Evolutionary conservation across 2,113 vertebrate genomes (phyloP).

Genomic region (Myxocyprinus asiaticus): DNA sequence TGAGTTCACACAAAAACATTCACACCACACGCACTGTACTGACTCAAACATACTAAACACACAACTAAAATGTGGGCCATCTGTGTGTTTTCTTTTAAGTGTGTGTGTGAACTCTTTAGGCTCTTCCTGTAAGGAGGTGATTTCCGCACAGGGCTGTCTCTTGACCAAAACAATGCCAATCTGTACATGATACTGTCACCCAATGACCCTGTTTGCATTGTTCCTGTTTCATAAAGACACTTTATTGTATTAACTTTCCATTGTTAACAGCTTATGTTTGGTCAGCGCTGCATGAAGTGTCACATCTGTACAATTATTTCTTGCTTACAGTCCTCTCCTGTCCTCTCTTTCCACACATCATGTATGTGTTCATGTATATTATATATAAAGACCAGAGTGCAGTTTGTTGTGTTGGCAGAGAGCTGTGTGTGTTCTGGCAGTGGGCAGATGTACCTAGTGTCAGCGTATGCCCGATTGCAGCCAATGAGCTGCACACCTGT

Average conservation of each 20-base stretch:
- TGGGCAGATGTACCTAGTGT: neutral
- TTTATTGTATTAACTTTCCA: slow-evolving; percentile 90
- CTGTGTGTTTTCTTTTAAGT: slow-evolving; percentile 29
- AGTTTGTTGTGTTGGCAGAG: slow-evolving; percentile 14
- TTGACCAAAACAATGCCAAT: slow-evolving; percentile 98
- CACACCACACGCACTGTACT: slow-evolving; percentile 21
- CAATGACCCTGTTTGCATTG: slow-evolving; percentile 95
- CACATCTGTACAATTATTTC: slow-evolving; percentile 82
- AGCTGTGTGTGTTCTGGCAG: slow-evolving; percentile 16
- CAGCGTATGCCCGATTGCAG: neutral
- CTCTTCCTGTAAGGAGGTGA: slow-evolving; percentile 60
- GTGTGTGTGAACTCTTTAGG: slow-evolving; percentile 1
- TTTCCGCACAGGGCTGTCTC: slow-evolving; percentile 87
- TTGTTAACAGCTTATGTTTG: slow-evolving; percentile 84
- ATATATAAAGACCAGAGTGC: slow-evolving; percentile 46
- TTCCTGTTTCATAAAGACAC: slow-evolving; percentile 88
- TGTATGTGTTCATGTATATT: slow-evolving; percentile 70
- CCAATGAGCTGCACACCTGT: neutral
- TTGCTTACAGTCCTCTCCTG: slow-evolving; percentile 61
- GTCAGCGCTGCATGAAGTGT: slow-evolving; percentile 90
- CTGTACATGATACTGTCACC: slow-evolving; percentile 94
- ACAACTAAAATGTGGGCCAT: slow-evolving; percentile 48
- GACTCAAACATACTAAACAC: slow-evolving; percentile 62
- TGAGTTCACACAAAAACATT: slow-evolving; percentile 70
- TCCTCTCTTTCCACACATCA: slow-evolving; percentile 54